phyloP scores from a whole-genome alignment of 2,113 vertebrate genomes.

The Amazona guildingii region DNA sequence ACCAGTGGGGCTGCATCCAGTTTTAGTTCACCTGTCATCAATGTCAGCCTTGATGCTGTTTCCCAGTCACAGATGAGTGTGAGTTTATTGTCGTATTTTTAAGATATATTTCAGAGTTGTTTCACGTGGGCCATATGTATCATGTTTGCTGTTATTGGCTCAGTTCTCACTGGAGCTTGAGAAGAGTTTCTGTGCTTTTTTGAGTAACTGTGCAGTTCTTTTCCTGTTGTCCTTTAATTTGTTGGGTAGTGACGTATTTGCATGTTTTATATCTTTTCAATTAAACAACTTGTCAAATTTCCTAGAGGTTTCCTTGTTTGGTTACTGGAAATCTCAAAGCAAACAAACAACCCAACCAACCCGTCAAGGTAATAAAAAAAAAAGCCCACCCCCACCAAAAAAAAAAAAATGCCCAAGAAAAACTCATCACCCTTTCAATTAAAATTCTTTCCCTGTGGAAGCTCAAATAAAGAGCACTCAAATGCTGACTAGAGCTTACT shows the following conservation, averaged over 20 bases:
- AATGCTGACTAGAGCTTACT: not conserved
- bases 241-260: not conserved
- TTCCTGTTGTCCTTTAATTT: not conserved
- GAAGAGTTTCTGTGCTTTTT: not conserved
- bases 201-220: not conserved
- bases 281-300: not conserved
- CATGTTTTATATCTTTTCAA: not conserved
- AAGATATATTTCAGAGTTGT: not conserved
- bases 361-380: not conserved
- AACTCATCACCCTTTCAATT: not conserved
- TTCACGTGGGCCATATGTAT: not conserved
- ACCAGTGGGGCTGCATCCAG: not conserved
- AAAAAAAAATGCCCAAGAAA: not conserved
- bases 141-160: not conserved
- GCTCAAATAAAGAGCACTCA: not conserved
- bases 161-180: not conserved
- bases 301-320: not conserved
- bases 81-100: not conserved
- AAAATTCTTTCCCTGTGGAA: not conserved
- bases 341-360: not conserved
- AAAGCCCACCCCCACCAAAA: not conserved
- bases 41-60: not conserved
- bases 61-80: not conserved
- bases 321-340: not conserved
- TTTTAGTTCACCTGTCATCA: not conserved